Evolutionary conservation across 2,113 vertebrate species (phyloP).

Genomic region (Gallinago undulata): DNA sequence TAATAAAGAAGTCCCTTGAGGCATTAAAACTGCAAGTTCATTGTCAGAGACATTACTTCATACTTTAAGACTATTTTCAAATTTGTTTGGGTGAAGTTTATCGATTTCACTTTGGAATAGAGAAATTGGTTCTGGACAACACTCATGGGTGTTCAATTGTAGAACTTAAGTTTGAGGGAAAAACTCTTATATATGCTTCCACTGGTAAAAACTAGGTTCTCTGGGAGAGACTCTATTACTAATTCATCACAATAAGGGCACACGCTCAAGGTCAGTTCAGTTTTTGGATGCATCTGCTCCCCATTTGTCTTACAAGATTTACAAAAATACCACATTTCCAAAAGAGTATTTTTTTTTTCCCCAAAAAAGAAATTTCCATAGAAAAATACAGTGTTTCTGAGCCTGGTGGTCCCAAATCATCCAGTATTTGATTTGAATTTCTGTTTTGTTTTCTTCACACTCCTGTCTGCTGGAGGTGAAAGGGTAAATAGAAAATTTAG

Average conservation of each 20-base stretch:
- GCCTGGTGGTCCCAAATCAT: neutral
- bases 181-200: neutral
- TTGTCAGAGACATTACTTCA: neutral
- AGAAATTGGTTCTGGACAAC: neutral
- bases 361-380: neutral
- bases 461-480: neutral
- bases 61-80: conserved; percentile 38
- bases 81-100: neutral
- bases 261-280: neutral
- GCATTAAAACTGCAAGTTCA: neutral
- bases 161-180: neutral
- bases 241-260: neutral
- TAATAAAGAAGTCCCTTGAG: conserved; percentile 36
- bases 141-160: neutral
- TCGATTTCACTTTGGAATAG: conserved; percentile 12
- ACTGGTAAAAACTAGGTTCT: neutral
- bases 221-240: neutral
- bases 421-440: neutral
- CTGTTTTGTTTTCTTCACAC: neutral
- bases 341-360: neutral
- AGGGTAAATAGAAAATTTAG: neutral
- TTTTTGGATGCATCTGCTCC: neutral
- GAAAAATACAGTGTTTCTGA: neutral
- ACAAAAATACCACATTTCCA: neutral
- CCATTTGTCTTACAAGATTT: neutral